Evolutionary conservation across 2,888 invertebrate species (phyloP).

Genomic region (Syrista parreyssii): DNA sequence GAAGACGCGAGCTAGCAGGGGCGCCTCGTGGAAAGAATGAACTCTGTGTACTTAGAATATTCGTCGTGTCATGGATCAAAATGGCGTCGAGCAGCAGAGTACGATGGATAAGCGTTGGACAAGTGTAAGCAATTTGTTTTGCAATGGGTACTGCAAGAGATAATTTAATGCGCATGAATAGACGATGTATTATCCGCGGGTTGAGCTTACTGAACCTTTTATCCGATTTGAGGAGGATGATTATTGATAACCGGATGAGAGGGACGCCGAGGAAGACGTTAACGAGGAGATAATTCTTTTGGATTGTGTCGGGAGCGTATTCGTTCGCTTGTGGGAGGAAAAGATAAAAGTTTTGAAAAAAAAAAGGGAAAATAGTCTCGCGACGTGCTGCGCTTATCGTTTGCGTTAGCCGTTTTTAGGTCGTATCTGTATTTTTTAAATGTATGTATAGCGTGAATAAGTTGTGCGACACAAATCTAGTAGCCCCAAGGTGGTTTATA

Average conservation of each 20-base stretch:
- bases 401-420: conserved; percentile 5
- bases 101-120: neutral
- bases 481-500: conserved; percentile 34
- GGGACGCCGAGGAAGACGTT: neutral
- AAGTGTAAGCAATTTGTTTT: neutral
- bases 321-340: neutral
- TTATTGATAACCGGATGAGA: neutral
- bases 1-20: too few relatives aligned
- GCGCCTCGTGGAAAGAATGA: neutral
- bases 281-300: neutral
- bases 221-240: neutral
- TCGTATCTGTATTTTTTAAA: conserved; percentile 6
- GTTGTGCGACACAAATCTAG: neutral
- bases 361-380: neutral
- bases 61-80: neutral
- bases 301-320: neutral
- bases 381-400: neutral
- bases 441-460: neutral
- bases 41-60: neutral
- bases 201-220: neutral
- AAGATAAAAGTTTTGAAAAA: neutral
- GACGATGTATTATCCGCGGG: neutral
- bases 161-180: too few relatives aligned
- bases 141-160: neutral
- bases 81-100: neutral